phyloP scores from a whole-genome alignment of 1,140 invertebrate genomes.

The Microvelia longipes region DNA sequence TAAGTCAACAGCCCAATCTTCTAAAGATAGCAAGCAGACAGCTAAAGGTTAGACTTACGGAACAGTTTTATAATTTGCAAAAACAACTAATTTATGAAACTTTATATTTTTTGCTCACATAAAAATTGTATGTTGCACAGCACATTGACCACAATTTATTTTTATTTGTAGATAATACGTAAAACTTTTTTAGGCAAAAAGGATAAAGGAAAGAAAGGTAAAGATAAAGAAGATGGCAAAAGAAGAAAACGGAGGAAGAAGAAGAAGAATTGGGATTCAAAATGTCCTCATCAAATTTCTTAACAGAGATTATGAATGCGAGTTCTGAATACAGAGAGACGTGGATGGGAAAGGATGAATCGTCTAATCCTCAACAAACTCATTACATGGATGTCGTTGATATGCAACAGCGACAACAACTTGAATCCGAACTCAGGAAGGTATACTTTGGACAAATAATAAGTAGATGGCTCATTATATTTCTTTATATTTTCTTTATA shows the following conservation, averaged over 20 bases:
- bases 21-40: constrained; percentile 50
- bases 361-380: constrained; percentile 45
- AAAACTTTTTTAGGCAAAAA: constrained; percentile 29
- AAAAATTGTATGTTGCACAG: too few relatives aligned
- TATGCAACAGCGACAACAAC: constrained; percentile 60
- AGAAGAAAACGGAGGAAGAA: constrained; percentile 40
- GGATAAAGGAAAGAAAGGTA: constrained; percentile 30
- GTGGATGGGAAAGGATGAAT: constrained; percentile 69
- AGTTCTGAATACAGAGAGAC: constrained; percentile 47
- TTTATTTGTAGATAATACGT: too few relatives aligned
- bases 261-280: constrained; percentile 40
- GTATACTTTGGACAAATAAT: constrained; percentile 24
- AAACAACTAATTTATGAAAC: not conserved
- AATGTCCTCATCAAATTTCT: constrained; percentile 34
- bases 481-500: too few relatives aligned
- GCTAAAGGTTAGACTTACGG: not conserved
- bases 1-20: constrained; percentile 56
- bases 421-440: constrained; percentile 68
- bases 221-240: constrained; percentile 36
- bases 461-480: too few relatives aligned
- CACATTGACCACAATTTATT: too few relatives aligned
- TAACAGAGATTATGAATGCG: constrained; percentile 33
- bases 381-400: constrained; percentile 70
- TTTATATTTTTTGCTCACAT: not conserved
- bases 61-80: constrained; percentile 29